Percentiles rank a stretch among this genome's conserved stretches.
Evolutionary conservation across 2,797 vertebrate species (phyloP).

Genomic region (Thripadectes ignobilis): DNA sequence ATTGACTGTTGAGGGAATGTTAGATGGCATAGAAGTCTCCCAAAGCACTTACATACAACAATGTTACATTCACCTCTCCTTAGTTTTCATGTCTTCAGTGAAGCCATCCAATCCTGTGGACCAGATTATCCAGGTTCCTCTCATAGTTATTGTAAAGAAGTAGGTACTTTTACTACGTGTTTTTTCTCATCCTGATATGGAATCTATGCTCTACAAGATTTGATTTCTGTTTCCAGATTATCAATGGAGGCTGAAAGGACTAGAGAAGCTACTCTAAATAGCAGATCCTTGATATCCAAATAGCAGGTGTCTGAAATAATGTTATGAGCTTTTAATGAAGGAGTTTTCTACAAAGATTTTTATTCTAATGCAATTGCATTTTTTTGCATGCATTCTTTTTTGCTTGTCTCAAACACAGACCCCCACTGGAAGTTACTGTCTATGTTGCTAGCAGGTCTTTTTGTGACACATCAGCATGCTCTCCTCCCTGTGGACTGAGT

Average conservation of each 20-base stretch:
- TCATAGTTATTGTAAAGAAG: background rate
- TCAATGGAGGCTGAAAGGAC: background rate
- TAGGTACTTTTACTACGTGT: background rate
- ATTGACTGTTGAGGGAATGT: background rate
- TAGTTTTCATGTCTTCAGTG: background rate
- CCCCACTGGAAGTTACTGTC: background rate
- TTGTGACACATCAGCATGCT: background rate
- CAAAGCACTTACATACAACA: background rate
- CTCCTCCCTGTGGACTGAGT: background rate
- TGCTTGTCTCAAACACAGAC: fast-evolving
- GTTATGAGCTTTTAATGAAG: background rate
- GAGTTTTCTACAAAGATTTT: background rate
- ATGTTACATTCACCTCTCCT: background rate
- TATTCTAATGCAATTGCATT: background rate
- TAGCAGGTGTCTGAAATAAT: background rate
- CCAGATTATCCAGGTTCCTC: background rate
- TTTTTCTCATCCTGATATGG: background rate
- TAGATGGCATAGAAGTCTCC: background rate
- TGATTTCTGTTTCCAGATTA: background rate
- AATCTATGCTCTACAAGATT: background rate
- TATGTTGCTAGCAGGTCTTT: background rate
- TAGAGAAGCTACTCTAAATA: background rate
- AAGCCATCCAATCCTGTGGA: background rate
- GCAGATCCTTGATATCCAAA: background rate
- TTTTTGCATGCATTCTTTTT: background rate